Evolutionary conservation across 2,113 vertebrate genomes (phyloP), one percentile per base, ranked within the genome.

Genomic region (Hydrochoerus hydrochaeris): DNA sequence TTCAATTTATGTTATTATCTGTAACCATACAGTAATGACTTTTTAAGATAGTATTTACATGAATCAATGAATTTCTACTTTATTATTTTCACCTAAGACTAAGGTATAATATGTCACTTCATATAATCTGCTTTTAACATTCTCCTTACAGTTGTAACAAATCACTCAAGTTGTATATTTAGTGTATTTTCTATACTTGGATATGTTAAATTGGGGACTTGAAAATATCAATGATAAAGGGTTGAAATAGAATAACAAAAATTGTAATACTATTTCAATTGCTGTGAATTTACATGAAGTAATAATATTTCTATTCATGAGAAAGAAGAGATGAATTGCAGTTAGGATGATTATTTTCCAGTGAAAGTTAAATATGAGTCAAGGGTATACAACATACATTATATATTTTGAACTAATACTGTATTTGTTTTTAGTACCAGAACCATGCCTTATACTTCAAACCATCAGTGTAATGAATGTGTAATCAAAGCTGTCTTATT

Each of bases 1-100:
- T 95, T 96, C 96, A 89, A 94, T 95, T 97, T 97, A 60, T 65
- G 95, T 80, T 95, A 11, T 88, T 88, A 88, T 90, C 69, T 95
- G 14, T 95, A 92, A 84, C 93, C 24, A 87, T 87, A 30, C 95
- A 46, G 12, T 60, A 95, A 82, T 81, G 35, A 46, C 71, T 96
- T 95, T 95, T 86, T 85, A 60, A 96, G 62, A 60, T 46, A 88
- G 41, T 95, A 75, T 77, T 97, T 91, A 96, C n/a, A 88, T 46
- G 46, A 96, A 95, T 88, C 80, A 93, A 84, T 96, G 83, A 95
- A 90, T 97, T 97, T 96, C 91, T 96, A 88, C 96, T 97, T 98
- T 95, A 97, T 97, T 96, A 93, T 96, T 96, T 91, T 95, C 81
- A 85, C 7, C 60, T 92, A 88, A 94, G 87, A 92, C 88, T 86